Percentiles rank a stretch among this genome's conserved stretches.
These are phyloP conservation scores for Pardalotus punctatus DNA, from an alignment of 2,113 vertebrate species.

Conservation along the genomic window DNA sequence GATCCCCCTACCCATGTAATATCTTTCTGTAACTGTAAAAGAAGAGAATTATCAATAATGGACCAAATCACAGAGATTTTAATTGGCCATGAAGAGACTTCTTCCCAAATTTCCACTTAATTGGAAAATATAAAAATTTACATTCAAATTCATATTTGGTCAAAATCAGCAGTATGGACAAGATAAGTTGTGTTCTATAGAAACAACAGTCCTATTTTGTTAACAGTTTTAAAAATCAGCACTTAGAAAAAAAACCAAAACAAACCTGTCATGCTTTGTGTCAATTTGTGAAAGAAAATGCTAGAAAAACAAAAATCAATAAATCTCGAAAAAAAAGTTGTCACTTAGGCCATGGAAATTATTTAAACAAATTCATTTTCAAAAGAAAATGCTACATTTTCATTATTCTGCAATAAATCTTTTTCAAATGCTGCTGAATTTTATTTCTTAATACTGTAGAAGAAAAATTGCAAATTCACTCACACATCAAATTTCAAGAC, in stretches of 20 bases:
- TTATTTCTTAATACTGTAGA: neutral
- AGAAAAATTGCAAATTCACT: neutral
- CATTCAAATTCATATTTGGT: neutral
- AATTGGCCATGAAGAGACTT: accelerated
- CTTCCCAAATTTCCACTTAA: neutral
- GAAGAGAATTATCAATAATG: neutral
- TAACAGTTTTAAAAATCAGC: neutral
- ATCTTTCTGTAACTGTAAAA: neutral
- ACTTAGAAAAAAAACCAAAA: neutral
- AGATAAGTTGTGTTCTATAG: neutral
- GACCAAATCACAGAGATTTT: neutral
- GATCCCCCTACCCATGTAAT: neutral
- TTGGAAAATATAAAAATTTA: neutral
- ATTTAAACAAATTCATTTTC: neutral
- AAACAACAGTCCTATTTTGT: neutral
- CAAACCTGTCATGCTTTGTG: neutral
- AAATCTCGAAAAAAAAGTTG: neutral
- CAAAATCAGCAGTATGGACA: neutral
- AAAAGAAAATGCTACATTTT: neutral
- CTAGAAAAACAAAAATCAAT: neutral
- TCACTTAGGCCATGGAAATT: neutral
- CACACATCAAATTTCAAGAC: neutral
- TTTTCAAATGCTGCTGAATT: neutral
- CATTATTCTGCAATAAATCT: neutral
- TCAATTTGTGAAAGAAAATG: neutral